Evolutionary conservation across 2,113 vertebrate genomes (phyloP), one percentile per base, ranked within the genome.

Genomic region (Urocitellus parryii): DNA sequence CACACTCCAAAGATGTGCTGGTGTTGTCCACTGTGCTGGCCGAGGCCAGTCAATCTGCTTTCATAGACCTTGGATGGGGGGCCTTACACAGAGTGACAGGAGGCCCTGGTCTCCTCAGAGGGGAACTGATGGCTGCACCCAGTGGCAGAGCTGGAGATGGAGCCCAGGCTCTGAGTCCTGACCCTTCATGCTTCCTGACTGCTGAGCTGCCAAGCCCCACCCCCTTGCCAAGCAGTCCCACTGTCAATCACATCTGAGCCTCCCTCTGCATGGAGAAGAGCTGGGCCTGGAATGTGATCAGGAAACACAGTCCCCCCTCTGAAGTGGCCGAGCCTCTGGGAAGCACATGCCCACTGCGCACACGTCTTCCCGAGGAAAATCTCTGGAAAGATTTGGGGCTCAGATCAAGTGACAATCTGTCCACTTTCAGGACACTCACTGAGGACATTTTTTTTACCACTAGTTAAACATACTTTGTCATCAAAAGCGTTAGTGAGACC

Each of bases 1-100:
- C n/a, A 8, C 0, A 1, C 5, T 8, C 0, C 3, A 4, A 37
- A 29, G 29, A n/a, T 24, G 27, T 8, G n/a, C 1, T 2, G 45
- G 73, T 24, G 45, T 79, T 32, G 8, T 6, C n/a, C 14, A 12
- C 4, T 20, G 61, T 1, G 2, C 6, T 29, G 25, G 29, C 9
- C 70, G 42, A 25, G 18, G 70, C 8, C 5, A 3, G 24, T 25
- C 61, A 4, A 77, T 79, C 32, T 24, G 42, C 13, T 51, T 10
- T 9, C 77, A 45, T 48, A 65, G 37, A 22, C 5, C 42, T 51
- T 16, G 53, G 58, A 53, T 4, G 42, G 25, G 53, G 53, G 61
- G 18, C 37, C 84, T 74, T 61, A 20, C 25, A 0, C 5, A 12
- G 17, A 5, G 32, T 1, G 56, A 72, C 9, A 39, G 56, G 17